Evolutionary conservation across 1,140 invertebrate species (phyloP).

Genomic region (Lasioglossum albipes): DNA sequence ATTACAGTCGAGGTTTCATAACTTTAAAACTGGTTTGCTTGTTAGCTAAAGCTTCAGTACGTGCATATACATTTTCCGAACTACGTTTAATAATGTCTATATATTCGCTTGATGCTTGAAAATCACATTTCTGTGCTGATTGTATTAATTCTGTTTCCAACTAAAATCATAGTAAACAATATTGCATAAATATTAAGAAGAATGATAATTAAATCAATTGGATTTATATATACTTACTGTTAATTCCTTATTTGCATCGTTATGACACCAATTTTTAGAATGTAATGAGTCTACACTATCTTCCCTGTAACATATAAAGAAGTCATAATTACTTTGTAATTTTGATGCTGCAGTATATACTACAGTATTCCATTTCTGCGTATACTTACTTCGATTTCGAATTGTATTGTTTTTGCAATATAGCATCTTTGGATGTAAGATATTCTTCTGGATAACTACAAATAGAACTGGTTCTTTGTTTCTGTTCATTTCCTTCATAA

Average conservation of each 20-base stretch:
- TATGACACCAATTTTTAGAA: constrained; percentile 40
- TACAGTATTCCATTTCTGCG: background rate
- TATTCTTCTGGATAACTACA: constrained; percentile 54
- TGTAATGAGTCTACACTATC: constrained; percentile 16
- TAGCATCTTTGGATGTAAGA: constrained; percentile 34
- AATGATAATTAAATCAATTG: background rate
- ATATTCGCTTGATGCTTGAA: constrained; percentile 74
- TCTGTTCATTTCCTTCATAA: constrained; percentile 45
- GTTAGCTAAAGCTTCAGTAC: constrained; percentile 78
- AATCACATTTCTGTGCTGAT: constrained; percentile 62
- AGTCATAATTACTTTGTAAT: background rate
- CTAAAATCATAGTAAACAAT: constrained; percentile 39
- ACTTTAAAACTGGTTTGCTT: constrained; percentile 80
- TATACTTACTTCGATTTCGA: constrained; percentile 64
- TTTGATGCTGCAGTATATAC: background rate
- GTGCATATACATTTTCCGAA: constrained; percentile 78
- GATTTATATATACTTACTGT: constrained; percentile 30
- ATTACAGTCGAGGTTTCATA: constrained; percentile 76
- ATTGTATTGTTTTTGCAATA: constrained; percentile 53
- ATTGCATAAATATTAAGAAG: constrained; percentile 3
- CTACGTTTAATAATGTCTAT: constrained; percentile 77
- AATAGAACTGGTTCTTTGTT: constrained; percentile 57
- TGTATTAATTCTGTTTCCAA: constrained; percentile 32
- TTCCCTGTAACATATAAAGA: constrained; percentile 19
- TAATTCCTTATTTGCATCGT: constrained; percentile 36